Evolutionary conservation across 2,888 invertebrate species (phyloP).

Genomic region (Ceriagrion tenellum): DNA sequence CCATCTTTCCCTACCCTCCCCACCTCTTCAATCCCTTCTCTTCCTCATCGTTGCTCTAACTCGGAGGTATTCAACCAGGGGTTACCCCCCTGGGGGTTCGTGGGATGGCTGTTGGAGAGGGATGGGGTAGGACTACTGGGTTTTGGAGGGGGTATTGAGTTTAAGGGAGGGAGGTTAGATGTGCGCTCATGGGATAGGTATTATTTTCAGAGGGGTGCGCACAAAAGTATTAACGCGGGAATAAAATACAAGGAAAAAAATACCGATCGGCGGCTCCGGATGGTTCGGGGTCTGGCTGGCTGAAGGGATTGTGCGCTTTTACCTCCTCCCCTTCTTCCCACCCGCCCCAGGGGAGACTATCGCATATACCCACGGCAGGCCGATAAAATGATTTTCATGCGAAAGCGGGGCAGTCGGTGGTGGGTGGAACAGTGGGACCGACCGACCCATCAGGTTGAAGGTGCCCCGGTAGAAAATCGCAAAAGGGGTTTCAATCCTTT

Average conservation of each 20-base stretch:
- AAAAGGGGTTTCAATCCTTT: not conserved
- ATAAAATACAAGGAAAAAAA: not conserved
- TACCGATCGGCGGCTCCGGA: not conserved
- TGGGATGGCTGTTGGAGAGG: not conserved
- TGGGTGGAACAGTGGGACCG: not conserved
- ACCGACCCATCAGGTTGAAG: not conserved
- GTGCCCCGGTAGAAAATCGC: not conserved
- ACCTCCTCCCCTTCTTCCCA: not conserved
- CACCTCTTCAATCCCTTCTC: not conserved
- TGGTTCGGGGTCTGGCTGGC: not conserved
- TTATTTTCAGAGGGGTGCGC: conserved; percentile 22
- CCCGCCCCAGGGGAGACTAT: not conserved
- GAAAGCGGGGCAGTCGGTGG: not conserved
- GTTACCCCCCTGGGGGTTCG: not conserved
- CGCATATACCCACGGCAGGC: not conserved
- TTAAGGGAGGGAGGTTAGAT: not conserved
- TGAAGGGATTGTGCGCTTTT: not conserved
- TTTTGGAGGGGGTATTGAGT: not conserved
- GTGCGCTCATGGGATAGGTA: not conserved
- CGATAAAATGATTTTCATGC: not conserved
- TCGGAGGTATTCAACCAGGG: conserved; percentile 28
- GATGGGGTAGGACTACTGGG: not conserved
- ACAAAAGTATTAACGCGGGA: not conserved
- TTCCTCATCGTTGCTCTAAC: conserved; percentile 14
- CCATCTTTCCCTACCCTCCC: not conserved